Conservation (phyloP, 1,140 invertebrate species). For the Asbolus verrucosus region DNA sequence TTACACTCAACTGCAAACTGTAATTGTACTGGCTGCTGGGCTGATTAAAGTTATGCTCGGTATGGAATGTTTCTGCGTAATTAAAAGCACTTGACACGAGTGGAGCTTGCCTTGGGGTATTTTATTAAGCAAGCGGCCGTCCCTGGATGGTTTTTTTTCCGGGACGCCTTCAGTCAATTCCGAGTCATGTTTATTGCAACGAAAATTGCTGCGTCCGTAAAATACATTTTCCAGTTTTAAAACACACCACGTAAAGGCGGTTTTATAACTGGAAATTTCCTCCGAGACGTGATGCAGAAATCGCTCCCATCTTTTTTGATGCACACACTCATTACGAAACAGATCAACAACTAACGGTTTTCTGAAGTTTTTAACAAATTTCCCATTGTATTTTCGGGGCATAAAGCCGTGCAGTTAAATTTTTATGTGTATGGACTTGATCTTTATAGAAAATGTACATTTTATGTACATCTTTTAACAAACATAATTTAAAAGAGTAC, state of each 20-base stretch:
- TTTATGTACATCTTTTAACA: slow-evolving; percentile 22
- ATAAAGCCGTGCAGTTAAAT: no score
- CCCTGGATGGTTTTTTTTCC: slow-evolving; percentile 10
- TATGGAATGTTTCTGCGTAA: slow-evolving; percentile 39
- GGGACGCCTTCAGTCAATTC: slow-evolving; percentile 13
- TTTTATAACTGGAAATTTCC: slow-evolving; percentile 4
- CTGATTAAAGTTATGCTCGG: slow-evolving; percentile 37
- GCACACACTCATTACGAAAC: no score
- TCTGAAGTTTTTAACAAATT: not conserved
- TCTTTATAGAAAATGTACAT: not conserved
- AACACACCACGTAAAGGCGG: no score
- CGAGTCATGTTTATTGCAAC: slow-evolving; percentile 11
- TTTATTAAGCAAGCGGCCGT: slow-evolving; percentile 24
- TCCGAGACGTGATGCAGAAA: not conserved
- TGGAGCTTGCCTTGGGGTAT: slow-evolving; percentile 32
- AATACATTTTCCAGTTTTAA: slow-evolving; percentile 9
- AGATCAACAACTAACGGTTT: no score
- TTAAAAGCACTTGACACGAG: slow-evolving; percentile 38
- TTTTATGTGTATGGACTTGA: not conserved
- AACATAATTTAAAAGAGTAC: slow-evolving; percentile 22
- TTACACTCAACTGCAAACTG: slow-evolving; percentile 26
- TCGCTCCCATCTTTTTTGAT: not conserved
- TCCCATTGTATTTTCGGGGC: slow-evolving; percentile 2
- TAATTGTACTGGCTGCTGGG: slow-evolving; percentile 24
- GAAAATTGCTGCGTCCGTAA: slow-evolving; percentile 1